These are phyloP conservation scores for Elysia chlorotica DNA, from an alignment of 1,140 invertebrate species.

Conservation along the genomic window DNA sequence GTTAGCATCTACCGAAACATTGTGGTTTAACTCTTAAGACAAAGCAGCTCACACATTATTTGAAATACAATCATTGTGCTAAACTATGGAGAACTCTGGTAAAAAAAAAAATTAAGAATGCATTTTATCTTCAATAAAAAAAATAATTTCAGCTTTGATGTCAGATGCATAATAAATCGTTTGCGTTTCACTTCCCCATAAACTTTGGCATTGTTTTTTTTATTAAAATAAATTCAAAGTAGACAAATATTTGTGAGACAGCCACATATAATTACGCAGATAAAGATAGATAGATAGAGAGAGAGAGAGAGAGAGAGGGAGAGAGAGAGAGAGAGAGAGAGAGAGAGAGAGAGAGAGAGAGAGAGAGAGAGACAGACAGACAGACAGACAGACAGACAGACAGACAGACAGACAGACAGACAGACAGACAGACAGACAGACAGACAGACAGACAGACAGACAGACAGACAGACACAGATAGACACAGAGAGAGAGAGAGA, in stretches of 20 bases:
- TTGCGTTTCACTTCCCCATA: too few relatives aligned
- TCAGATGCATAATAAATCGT: too few relatives aligned
- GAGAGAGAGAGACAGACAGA: background rate
- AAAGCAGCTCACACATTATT: too few relatives aligned
- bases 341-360: background rate
- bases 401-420: background rate
- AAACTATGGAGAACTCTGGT: too few relatives aligned
- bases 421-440: background rate
- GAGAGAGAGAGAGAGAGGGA: background rate
- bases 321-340: background rate
- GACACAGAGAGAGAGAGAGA: background rate
- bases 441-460: background rate
- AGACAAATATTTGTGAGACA: background rate
- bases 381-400: background rate
- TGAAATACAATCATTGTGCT: too few relatives aligned
- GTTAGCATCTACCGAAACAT: too few relatives aligned
- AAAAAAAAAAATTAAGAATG: too few relatives aligned
- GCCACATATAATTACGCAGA: slow-evolving; percentile 2
- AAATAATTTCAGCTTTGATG: too few relatives aligned
- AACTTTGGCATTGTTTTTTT: background rate
- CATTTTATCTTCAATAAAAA: too few relatives aligned
- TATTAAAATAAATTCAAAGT: background rate
- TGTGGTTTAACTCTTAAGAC: too few relatives aligned
- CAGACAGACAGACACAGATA: background rate
- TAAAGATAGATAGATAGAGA: background rate